Evolutionary conservation across 2,888 invertebrate genomes (phyloP), one percentile per base, ranked within the genome.

Genomic region (Cynaeus angustus): DNA sequence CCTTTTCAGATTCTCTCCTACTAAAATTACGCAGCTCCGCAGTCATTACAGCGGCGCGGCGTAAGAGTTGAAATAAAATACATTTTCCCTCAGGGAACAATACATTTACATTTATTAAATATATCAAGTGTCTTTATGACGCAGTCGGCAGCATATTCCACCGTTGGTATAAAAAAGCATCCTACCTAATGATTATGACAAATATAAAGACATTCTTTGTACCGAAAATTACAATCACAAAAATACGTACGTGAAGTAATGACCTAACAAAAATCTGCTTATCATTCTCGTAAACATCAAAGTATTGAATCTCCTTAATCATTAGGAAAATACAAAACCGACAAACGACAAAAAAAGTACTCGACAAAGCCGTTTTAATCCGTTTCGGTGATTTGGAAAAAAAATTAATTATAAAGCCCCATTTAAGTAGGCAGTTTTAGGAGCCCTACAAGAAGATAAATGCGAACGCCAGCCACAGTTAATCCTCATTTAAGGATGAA

Each of bases 401-500:
- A 66, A 66, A 68, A 62, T 37, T 62, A 62, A 67, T 67, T 67
- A 67, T 48, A 62, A 53, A 68, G 46, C 45, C 38, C 28, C 37
- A 55, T 43, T 68, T 62, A 68, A 61, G 68, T 61, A 61, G 61
- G 52, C 59, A 59, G 59, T 52, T 67, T 58, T 37, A 50, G 59
- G 41, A 53, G 61, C 37, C 10, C 33, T 13, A 12, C 33, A 45
- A 45, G 68, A 61, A 61, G 68, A 69, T 72, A 69, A 69, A 69
- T 72, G 68, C 46, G 26, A 48, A 58, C 62, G 48, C 45, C 56
- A 53, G 53, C 65, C 67, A 55, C 70, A 70, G 58, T 73, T 73
- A 71, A 73, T 73, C 64, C 71, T 68, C 61, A 68, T 69, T 68
- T 71, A 50, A 64, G 68, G 66, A 64, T 71, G 55, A 58, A 67